phyloP scores from a whole-genome alignment of 2,113 vertebrate species.

The Phocoena phocoena region DNA sequence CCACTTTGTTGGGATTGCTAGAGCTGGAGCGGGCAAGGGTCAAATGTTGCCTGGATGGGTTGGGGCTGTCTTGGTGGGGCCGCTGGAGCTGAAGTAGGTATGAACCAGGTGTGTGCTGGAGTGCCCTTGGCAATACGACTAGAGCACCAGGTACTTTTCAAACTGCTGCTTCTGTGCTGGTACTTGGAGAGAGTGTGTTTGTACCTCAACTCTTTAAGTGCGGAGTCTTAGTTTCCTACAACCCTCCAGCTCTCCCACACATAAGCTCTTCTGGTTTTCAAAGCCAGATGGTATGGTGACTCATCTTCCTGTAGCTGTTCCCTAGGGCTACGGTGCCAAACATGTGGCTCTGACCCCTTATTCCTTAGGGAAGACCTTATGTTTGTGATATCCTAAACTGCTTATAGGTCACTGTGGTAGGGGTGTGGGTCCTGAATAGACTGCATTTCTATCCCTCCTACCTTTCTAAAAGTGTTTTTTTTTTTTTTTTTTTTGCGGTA shows the following conservation, averaged over 20 bases:
- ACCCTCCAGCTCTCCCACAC: background rate
- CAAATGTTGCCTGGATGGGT: no score
- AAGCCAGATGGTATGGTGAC: background rate
- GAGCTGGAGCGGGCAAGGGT: no score
- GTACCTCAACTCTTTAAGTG: background rate
- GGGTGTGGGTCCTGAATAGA: background rate
- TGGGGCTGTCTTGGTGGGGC: no score
- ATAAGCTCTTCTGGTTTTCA: background rate
- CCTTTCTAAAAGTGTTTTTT: background rate
- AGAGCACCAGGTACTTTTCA: background rate
- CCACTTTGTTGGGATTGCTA: no score
- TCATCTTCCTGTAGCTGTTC: background rate
- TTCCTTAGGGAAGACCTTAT: background rate
- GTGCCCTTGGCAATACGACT: background rate
- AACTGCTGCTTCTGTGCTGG: background rate
- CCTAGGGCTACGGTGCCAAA: background rate
- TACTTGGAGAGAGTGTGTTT: background rate
- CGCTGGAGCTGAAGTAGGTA: no score
- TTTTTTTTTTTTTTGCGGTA: no score
- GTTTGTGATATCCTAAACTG: background rate
- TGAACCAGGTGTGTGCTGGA: no score
- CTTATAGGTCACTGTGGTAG: background rate
- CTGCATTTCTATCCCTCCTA: background rate
- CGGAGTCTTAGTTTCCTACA: background rate
- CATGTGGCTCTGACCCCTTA: background rate